A percentile compares a stretch with the other conserved stretches of the same genome.
Evolutionary conservation across 2,113 vertebrate species (phyloP).

Genomic region (Ascaphus truei): DNA sequence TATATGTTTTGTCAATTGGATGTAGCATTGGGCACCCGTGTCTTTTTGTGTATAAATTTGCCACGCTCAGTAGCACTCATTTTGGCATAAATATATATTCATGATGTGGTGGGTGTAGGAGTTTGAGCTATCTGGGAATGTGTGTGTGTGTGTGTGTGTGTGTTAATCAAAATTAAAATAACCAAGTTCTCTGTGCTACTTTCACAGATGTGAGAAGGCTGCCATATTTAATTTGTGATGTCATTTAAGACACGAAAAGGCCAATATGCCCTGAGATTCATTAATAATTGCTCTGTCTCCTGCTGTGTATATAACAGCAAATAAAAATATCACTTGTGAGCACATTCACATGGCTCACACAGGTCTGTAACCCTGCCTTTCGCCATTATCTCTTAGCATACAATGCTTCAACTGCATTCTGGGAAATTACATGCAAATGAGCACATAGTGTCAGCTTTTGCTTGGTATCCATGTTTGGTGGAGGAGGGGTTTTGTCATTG

Average conservation of each 20-base stretch:
- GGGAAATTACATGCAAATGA: background rate
- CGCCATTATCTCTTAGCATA: background rate
- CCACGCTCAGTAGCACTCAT: background rate
- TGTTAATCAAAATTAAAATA: no score
- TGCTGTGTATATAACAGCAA: background rate
- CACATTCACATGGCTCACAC: background rate
- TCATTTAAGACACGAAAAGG: background rate
- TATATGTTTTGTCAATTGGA: background rate
- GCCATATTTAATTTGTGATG: background rate
- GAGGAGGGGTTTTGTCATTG: no score
- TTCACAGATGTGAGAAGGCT: constrained; percentile 2
- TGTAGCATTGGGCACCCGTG: background rate
- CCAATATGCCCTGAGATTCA: background rate
- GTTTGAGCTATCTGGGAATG: no score
- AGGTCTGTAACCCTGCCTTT: background rate
- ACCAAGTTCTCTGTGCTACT: background rate
- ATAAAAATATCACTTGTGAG: background rate
- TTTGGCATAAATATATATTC: background rate
- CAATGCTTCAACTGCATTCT: background rate
- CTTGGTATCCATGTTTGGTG: background rate
- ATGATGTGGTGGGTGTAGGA: no score
- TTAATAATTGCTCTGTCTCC: constrained; percentile 2
- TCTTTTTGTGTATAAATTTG: no score
- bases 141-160: no score
- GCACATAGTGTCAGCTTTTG: background rate